A percentile compares a stretch with the other conserved stretches of the same genome.
Conservation (phyloP, 2,797 vertebrate species). For the Parauchenoglanis ngamensis region DNA sequence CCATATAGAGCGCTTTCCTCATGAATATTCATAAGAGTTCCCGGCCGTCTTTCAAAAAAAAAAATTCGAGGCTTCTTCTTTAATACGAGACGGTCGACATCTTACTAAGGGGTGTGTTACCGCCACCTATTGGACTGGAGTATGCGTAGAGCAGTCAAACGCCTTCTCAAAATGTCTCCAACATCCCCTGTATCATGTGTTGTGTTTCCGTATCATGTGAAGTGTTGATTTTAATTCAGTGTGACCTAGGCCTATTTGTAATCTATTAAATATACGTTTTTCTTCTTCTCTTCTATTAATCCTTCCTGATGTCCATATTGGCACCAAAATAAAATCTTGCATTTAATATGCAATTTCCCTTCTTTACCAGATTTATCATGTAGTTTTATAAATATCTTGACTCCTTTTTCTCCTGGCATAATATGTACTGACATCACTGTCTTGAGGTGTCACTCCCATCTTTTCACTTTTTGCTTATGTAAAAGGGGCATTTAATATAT, state of each 20-base stretch:
- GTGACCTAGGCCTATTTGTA: background rate
- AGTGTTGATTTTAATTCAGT: background rate
- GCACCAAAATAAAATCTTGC: background rate
- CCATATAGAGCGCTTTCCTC: too few relatives aligned
- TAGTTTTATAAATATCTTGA: background rate
- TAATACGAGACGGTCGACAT: background rate
- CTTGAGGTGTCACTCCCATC: too few relatives aligned
- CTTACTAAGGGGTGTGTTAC: background rate
- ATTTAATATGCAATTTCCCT: too few relatives aligned
- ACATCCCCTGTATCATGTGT: too few relatives aligned
- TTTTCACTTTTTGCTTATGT: background rate
- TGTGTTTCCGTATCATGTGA: background rate
- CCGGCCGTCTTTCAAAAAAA: too few relatives aligned
- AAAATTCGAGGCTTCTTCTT: background rate
- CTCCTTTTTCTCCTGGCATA: background rate
- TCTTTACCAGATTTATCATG: too few relatives aligned
- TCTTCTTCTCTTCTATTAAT: too few relatives aligned
- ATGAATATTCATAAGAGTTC: too few relatives aligned
- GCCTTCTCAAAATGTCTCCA: background rate
- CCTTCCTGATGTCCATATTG: too few relatives aligned
- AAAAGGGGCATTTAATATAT: background rate
- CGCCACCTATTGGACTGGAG: background rate
- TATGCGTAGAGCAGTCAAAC: background rate
- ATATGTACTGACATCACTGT: background rate
- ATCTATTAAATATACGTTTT: too few relatives aligned